Percentiles rank a stretch among this genome's conserved stretches.
phyloP scores from a whole-genome alignment of 64 coral and sea anemone species.

The Montipora efflorescens region DNA sequence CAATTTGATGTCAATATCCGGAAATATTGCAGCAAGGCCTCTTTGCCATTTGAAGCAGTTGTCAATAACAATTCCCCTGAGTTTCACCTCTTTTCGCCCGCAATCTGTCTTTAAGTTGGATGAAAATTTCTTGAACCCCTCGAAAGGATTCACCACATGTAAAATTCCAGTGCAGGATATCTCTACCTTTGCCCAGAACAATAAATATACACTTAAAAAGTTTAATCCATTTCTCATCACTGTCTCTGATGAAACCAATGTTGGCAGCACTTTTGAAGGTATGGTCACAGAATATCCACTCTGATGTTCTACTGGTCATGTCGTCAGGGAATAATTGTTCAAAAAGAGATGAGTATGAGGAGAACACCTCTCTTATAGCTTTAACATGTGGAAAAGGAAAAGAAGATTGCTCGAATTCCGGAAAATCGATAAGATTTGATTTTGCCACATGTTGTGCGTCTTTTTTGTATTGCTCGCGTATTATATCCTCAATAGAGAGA shows the following conservation, averaged over 20 bases:
- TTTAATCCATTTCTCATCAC: constrained; percentile 41
- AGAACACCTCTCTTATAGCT: constrained; percentile 8
- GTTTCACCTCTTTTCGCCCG: background rate
- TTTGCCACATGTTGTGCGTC: background rate
- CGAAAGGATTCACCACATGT: constrained; percentile 41
- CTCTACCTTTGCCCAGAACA: constrained; percentile 31
- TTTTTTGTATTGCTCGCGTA: constrained; percentile 16
- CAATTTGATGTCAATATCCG: background rate
- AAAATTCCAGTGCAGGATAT: constrained; percentile 54
- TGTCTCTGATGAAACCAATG: constrained; percentile 46
- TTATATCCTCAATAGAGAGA: constrained; percentile 40
- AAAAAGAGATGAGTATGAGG: constrained; percentile 22
- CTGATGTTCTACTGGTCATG: constrained; percentile 27
- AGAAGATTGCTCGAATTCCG: constrained; percentile 4
- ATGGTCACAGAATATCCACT: constrained; percentile 72
- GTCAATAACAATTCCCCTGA: constrained; percentile 52
- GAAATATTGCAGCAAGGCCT: background rate
- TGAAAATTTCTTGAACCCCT: constrained; percentile 54
- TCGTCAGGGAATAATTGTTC: constrained; percentile 7
- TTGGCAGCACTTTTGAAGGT: constrained; percentile 73
- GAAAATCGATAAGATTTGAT: background rate
- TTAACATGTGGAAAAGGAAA: constrained; percentile 32
- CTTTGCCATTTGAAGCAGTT: constrained; percentile 4
- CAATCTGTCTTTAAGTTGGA: constrained; percentile 38
- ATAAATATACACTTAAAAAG: constrained; percentile 74